Conservation (phyloP, 2,113 vertebrate genomes). For the Bungarus multicinctus region DNA sequence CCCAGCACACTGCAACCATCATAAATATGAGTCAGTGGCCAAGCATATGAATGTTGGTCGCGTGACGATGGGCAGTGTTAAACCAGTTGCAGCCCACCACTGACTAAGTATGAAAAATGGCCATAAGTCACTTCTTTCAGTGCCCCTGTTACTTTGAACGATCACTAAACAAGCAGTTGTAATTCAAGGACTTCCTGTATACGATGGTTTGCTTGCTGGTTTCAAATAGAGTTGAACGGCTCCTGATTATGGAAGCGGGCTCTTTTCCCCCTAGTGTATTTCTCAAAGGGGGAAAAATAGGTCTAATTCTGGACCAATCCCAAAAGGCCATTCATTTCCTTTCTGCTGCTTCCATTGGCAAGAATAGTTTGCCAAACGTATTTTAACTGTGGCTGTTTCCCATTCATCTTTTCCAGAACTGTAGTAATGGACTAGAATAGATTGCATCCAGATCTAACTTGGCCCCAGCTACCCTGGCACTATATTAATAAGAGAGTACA, state of each 20-base stretch:
- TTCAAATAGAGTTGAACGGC: background rate
- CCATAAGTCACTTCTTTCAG: background rate
- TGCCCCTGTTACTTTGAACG: background rate
- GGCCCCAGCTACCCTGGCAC: slow-evolving; percentile 9
- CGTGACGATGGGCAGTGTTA: no score
- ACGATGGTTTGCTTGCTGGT: background rate
- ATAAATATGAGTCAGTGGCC: background rate
- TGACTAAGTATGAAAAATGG: background rate
- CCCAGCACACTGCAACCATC: background rate
- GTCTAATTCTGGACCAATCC: slow-evolving; percentile 1
- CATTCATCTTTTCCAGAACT: background rate
- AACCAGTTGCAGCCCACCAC: no score
- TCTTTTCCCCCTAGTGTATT: background rate
- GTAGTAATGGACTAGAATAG: slow-evolving; percentile 30
- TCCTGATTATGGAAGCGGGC: background rate
- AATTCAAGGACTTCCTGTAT: background rate
- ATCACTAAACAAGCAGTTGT: background rate
- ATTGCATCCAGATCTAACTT: slow-evolving; percentile 18
- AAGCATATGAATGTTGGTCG: background rate
- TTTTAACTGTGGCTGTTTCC: slow-evolving; percentile 11
- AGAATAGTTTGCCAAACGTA: slow-evolving; percentile 11
- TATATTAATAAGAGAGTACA: slow-evolving; percentile 13
- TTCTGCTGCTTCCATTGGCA: slow-evolving; percentile 13
- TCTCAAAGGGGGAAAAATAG: background rate
- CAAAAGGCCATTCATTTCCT: slow-evolving; percentile 23